Conservation (phyloP, 1,140 invertebrate species). For the Sycophaga agraensis region DNA sequence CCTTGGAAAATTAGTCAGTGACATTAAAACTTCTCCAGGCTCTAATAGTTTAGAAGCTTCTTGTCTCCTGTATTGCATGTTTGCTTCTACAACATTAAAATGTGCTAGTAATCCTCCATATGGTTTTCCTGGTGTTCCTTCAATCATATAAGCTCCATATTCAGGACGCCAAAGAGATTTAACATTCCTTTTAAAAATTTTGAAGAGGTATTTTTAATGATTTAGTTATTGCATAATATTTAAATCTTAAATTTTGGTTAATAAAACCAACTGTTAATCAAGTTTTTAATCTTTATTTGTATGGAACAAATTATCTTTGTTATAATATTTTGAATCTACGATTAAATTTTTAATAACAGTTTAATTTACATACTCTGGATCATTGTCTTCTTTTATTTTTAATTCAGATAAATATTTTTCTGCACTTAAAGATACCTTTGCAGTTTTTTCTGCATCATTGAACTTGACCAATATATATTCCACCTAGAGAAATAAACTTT, state of each 20-base stretch:
- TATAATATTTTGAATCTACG: too few species aligned
- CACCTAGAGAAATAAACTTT: conserved; percentile 60
- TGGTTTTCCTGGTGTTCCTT: conserved; percentile 98
- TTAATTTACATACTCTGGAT: conserved; percentile 68
- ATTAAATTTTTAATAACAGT: not conserved
- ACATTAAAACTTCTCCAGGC: conserved; percentile 83
- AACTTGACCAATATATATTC: conserved; percentile 98
- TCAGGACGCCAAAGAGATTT: conserved; percentile 96
- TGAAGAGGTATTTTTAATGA: not conserved
- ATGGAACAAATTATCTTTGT: too few species aligned
- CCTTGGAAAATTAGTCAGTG: conserved; percentile 91
- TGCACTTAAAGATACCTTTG: conserved; percentile 81
- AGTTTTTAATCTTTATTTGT: too few species aligned
- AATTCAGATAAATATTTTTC: conserved; percentile 76
- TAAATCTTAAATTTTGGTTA: not conserved
- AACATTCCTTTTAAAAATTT: conserved; percentile 61
- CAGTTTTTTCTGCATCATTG: conserved; percentile 83
- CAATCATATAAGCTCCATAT: conserved; percentile 98
- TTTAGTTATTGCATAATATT: not conserved
- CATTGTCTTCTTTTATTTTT: conserved; percentile 77
- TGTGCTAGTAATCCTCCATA: conserved; percentile 91
- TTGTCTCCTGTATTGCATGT: conserved; percentile 89
- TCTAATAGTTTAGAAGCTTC: conserved; percentile 80
- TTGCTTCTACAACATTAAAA: conserved; percentile 97
- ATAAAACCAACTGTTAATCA: too few species aligned